phyloP scores from a whole-genome alignment of 2,888 invertebrate genomes.

The Parthenolecanium corni region DNA sequence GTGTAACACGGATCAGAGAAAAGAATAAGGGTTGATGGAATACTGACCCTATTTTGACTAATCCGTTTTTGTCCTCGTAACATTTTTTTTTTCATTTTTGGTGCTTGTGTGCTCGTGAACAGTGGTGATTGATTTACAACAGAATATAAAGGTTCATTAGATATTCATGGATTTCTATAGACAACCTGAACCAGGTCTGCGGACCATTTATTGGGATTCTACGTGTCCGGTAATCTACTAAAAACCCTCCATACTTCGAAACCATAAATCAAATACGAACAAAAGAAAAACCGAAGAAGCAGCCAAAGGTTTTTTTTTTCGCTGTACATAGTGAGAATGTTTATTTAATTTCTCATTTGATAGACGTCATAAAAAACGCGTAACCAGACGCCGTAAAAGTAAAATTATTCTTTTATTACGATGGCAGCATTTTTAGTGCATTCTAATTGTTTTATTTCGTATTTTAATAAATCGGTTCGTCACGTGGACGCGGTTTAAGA shows the following conservation, averaged over 20 bases:
- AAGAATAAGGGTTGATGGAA: neutral
- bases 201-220: too few species aligned
- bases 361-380: conserved; percentile 20
- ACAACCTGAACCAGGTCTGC: too few species aligned
- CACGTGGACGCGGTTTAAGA: conserved; percentile 10
- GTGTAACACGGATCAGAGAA: conserved; percentile 1
- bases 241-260: neutral
- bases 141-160: too few species aligned
- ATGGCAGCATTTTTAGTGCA: conserved; percentile 23
- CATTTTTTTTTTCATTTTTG: too few species aligned
- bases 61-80: too few species aligned
- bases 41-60: conserved; percentile 2
- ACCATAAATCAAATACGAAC: conserved; percentile 10
- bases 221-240: neutral
- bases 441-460: conserved; percentile 22
- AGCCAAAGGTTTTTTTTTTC: conserved; percentile 12
- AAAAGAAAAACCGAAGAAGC: conserved; percentile 2
- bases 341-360: conserved; percentile 26
- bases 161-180: too few species aligned
- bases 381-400: conserved; percentile 21
- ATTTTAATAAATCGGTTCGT: conserved; percentile 25
- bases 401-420: conserved; percentile 24
- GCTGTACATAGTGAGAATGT: conserved; percentile 26
- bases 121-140: neutral
- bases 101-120: too few species aligned